These are phyloP conservation scores for Galagoides demidoff DNA, from an alignment of 2,797 vertebrate genomes.

Conservation along the genomic window DNA sequence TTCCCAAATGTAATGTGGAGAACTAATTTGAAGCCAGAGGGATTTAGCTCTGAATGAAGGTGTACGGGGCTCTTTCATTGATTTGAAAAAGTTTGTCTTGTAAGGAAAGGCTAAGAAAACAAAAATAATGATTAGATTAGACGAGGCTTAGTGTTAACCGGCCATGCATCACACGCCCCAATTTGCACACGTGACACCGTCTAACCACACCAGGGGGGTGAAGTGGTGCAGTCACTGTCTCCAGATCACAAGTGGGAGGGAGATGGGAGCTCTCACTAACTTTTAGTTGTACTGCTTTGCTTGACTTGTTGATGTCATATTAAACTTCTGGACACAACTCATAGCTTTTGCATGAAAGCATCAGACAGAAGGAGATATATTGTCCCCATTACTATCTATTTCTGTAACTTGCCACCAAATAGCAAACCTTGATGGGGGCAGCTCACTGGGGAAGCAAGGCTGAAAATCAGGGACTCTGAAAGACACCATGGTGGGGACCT, in stretches of 20 bases:
- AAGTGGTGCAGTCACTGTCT: too few species aligned
- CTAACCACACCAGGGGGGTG: accelerated
- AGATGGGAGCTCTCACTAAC: not conserved
- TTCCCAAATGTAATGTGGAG: conserved; percentile 58
- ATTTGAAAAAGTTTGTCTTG: not conserved
- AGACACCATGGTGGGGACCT: not conserved
- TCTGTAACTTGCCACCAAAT: not conserved
- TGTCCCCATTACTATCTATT: not conserved
- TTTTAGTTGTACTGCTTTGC: not conserved
- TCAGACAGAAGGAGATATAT: not conserved
- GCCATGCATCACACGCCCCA: not conserved
- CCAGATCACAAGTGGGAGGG: not conserved
- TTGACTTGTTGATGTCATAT: not conserved
- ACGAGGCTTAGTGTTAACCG: accelerated
- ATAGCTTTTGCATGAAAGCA: not conserved
- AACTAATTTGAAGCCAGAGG: not conserved
- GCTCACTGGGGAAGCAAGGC: too few species aligned
- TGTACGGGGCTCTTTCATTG: accelerated
- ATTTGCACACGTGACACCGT: not conserved
- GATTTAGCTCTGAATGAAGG: not conserved
- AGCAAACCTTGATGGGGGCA: too few species aligned
- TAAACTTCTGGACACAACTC: not conserved
- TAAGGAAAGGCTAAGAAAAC: not conserved
- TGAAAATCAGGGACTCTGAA: too few species aligned
- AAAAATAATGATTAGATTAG: not conserved